Conservation (phyloP, 2,113 vertebrate genomes). For the Alethe diademata region DNA sequence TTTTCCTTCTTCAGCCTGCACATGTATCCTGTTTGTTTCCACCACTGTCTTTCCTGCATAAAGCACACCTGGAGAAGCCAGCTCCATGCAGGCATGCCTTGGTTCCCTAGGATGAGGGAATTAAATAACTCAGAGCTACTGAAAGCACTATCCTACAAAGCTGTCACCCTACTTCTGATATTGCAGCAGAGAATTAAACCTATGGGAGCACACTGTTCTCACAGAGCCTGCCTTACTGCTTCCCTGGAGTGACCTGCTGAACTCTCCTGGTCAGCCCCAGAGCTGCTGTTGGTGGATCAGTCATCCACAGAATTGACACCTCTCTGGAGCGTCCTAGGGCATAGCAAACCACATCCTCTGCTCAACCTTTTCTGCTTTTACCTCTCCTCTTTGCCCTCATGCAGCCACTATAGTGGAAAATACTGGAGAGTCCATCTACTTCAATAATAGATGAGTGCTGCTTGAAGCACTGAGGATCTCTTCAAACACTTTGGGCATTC, state of each 20-base stretch:
- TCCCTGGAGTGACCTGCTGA: neutral
- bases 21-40: rapidly evolving
- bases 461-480: neutral
- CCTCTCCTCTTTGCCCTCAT: neutral
- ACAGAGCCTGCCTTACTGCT: neutral
- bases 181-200: neutral
- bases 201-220: neutral
- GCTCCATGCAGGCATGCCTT: rapidly evolving
- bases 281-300: rapidly evolving
- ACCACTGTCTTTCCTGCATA: neutral
- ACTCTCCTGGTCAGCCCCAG: neutral
- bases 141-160: neutral
- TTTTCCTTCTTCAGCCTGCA: neutral
- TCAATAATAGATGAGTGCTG: neutral
- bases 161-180: neutral
- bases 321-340: neutral
- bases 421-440: neutral
- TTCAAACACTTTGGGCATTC: neutral
- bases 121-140: neutral
- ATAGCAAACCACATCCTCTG: rapidly evolving
- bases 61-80: neutral
- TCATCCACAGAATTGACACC: neutral
- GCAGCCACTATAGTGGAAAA: neutral
- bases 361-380: neutral
- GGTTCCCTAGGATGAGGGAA: neutral